phyloP scores from a whole-genome alignment of 1,140 invertebrate genomes.

The Lordiphosa mommai region DNA sequence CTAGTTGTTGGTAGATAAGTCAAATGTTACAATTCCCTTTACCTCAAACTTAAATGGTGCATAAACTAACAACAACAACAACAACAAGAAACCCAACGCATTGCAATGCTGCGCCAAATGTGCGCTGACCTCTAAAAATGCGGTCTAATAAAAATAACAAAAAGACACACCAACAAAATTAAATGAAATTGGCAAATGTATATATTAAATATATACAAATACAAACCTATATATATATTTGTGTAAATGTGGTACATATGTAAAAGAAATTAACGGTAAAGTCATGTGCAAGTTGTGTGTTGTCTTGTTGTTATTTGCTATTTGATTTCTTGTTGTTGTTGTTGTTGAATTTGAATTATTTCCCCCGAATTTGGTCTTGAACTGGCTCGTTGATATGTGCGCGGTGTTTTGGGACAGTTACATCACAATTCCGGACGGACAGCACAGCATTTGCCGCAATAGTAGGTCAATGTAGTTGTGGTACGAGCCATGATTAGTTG shows the following conservation, averaged over 20 bases:
- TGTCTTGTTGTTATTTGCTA: slow-evolving; percentile 18
- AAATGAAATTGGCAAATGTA: slow-evolving; percentile 61
- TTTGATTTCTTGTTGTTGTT: slow-evolving; percentile 18
- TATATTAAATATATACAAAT: slow-evolving; percentile 15
- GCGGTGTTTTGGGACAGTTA: slow-evolving; percentile 73
- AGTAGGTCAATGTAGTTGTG: slow-evolving; percentile 68
- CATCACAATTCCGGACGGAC: slow-evolving; percentile 54
- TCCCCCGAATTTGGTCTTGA: slow-evolving; percentile 70
- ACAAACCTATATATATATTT: slow-evolving; percentile 5
- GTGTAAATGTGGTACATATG: neutral
- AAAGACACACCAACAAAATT: slow-evolving; percentile 33
- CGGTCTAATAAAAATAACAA: slow-evolving; percentile 64
- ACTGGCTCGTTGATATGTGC: slow-evolving; percentile 76
- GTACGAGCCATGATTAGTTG: slow-evolving; percentile 55
- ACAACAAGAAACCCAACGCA: slow-evolving; percentile 23
- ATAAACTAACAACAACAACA: slow-evolving; percentile 29
- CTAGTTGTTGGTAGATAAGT: too few relatives aligned
- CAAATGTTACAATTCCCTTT: too few relatives aligned
- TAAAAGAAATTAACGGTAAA: slow-evolving; percentile 71
- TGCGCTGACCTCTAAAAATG: slow-evolving; percentile 72
- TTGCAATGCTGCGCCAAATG: slow-evolving; percentile 71
- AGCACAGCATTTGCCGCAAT: slow-evolving; percentile 62
- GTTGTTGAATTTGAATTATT: slow-evolving; percentile 42
- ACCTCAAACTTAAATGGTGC: slow-evolving; percentile 38
- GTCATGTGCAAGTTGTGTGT: slow-evolving; percentile 44